These are phyloP conservation scores for Rhagologus leucostigma DNA, from an alignment of 2,113 vertebrate species.

Conservation along the genomic window DNA sequence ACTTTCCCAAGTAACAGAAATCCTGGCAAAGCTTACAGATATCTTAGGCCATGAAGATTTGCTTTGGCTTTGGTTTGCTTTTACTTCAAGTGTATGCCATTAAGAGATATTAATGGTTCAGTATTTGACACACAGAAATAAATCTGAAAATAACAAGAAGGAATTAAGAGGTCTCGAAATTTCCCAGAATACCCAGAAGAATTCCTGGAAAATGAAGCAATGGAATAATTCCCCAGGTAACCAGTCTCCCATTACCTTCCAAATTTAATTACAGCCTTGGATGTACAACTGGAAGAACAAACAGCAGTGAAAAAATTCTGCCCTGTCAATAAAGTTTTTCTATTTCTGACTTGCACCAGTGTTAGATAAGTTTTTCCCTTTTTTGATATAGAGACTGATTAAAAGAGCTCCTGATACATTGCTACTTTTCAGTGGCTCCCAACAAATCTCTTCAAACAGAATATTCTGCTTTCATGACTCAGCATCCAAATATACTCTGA, in stretches of 20 bases:
- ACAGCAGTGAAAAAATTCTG: neutral
- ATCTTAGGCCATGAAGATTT: neutral
- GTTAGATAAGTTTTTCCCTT: neutral
- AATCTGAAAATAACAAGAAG: neutral
- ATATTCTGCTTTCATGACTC: neutral
- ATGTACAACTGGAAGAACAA: constrained; percentile 8
- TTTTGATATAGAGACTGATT: neutral
- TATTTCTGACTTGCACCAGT: neutral
- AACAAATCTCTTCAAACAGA: neutral
- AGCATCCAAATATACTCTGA: neutral
- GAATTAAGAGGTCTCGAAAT: neutral
- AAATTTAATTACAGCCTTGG: neutral
- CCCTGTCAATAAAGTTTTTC: neutral
- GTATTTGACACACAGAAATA: neutral
- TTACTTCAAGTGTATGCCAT: neutral
- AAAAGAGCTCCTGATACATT: neutral
- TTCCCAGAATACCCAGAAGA: neutral
- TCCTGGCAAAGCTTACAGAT: neutral
- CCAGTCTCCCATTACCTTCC: neutral
- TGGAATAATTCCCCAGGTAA: constrained; percentile 8
- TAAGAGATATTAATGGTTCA: neutral
- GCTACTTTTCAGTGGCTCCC: neutral
- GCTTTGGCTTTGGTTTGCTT: neutral
- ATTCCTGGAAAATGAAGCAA: constrained; percentile 7
- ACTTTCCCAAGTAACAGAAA: neutral